Base-by-base conservation (phyloP, 92 coral and sea anemone species). In the Chrysogorgia sp. region DNA sequence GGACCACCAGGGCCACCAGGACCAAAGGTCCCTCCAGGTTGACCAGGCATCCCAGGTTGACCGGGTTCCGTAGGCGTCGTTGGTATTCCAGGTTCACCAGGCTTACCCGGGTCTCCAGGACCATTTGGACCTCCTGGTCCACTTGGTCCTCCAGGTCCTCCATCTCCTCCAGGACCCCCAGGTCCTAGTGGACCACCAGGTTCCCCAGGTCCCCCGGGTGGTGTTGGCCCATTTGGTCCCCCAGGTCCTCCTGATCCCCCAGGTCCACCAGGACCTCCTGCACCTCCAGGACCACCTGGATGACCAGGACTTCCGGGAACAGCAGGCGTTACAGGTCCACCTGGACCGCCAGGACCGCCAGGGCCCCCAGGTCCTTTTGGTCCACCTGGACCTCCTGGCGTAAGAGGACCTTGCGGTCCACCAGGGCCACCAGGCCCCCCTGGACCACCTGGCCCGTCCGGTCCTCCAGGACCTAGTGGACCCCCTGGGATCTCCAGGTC, bases 361-460 rank as follows among this genome's bases (percentile, higher is more conserved):
- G 97, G 96, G 0, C 71, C 63, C 8, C 91, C 87, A n/a, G 97
- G 97, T 65, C 84, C 79, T 49, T 75, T 70, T 41, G 88, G 86
- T 61, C 62, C 84, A 34, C 31, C 67, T 8, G 90, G 90, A 2
- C 89, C 89, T 4, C 34, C 59, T 43, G 96, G 96, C 2, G 82
- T 79, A 0, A 69, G 59, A 1, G 70, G 85, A 20, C 85, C 85
- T 0, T 90, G 85, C 8, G 92, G 96, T 1, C 87, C 90, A 7
- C 88, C 90, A 3, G 92, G 92, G 0, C 96, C 86, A 19, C 88
- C 86, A 21, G 92, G 90, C 19, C 96, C 92, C 25, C 88, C 85
- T 20, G 77, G 79, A 25, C 88, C 86, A 19, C 86, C 85, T 15
- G 87, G 90, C 30, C 86, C 90, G 10, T 86, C 90, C 15, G 96